Evolutionary conservation across 2,797 vertebrate genomes (phyloP).

Genomic region (Argyrosomus regius): DNA sequence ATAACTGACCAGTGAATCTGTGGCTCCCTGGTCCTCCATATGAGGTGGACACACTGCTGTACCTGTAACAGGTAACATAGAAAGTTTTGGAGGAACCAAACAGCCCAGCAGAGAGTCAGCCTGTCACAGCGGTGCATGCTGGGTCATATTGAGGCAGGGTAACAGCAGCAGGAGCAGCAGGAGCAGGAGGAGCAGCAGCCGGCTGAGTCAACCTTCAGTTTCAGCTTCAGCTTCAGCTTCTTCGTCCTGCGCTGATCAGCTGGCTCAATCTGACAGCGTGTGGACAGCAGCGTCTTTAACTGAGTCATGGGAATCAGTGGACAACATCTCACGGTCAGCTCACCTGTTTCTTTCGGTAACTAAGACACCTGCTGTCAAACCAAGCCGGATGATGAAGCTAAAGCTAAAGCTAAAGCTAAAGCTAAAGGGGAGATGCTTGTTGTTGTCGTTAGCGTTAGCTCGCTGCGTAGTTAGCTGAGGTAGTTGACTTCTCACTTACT

Average conservation of each 20-base stretch:
- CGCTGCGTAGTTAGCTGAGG: conserved; percentile 68
- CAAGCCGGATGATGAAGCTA: conserved; percentile 36
- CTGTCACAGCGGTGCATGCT: conserved; percentile 78
- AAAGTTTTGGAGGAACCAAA: conserved; percentile 36
- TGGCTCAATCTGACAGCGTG: neutral
- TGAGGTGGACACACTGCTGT: too few relatives aligned
- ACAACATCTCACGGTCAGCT: conserved; percentile 67
- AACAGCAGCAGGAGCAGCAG: conserved; percentile 42
- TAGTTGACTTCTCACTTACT: conserved; percentile 21
- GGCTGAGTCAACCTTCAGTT: conserved; percentile 66
- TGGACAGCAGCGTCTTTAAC: conserved; percentile 29
- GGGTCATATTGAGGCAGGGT: conserved; percentile 69
- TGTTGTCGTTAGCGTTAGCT: conserved; percentile 51
- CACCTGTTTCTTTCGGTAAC: conserved; percentile 1
- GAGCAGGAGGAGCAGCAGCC: conserved; percentile 36
- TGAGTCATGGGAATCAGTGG: conserved; percentile 70
- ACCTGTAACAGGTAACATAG: conserved; percentile 52
- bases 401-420: conserved; percentile 40
- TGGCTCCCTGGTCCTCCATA: too few relatives aligned
- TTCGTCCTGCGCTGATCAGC: neutral
- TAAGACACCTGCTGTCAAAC: conserved; percentile 58
- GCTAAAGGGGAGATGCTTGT: conserved; percentile 46
- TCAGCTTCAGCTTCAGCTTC: conserved; percentile 14
- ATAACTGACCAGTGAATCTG: too few relatives aligned
- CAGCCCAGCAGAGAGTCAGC: neutral